Evolutionary conservation across 1,140 invertebrate genomes (phyloP), one percentile per base, ranked within the genome.

Genomic region (Drosophila pachea): DNA sequence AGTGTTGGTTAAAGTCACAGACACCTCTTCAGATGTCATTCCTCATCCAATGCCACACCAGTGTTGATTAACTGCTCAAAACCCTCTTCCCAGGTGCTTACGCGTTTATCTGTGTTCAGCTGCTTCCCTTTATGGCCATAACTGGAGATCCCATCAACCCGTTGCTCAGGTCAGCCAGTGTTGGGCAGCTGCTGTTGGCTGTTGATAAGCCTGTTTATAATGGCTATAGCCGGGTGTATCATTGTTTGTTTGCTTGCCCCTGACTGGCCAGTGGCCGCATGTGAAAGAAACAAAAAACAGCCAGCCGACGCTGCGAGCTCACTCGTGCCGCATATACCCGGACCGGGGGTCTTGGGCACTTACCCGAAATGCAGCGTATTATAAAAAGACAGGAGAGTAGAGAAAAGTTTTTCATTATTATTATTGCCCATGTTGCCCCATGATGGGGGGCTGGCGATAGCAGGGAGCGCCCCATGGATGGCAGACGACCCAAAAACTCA

Each of bases 401-500:
- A 54, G 60, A 43, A 70, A 55, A 71, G 4, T 71, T 68, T 71
- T 67, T 71, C 56, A 71, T 71, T 71, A 71, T 71, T 67, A 71
- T 71, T 71, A 71, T 71, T 71, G 64, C 68, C 68, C 64, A 71
- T 56, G 64, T 71, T 71, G 64, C 1, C 1, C 22, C 68, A 61
- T 67, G 63, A 67, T 67, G 68, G 64, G 64, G 56, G 64, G 56
- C 68, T 67, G 68, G 49, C 61, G 64, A 71, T 67, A 71, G 59
- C 55, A 61, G 42, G 55, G 61, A 53, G 53, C 47, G 55, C 36
- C 31, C 48, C 40, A 52, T 22, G 40, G 53, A n/a, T 33, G 33
- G 40, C 22, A 35, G 64, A 71, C 69, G 69, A 72, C 69, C 69
- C 70, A 73, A 69, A 73, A 73, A 73, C 66, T 73, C 69, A 72